phyloP scores from a whole-genome alignment of 2,888 invertebrate genomes.

The Drosophila lutescens region DNA sequence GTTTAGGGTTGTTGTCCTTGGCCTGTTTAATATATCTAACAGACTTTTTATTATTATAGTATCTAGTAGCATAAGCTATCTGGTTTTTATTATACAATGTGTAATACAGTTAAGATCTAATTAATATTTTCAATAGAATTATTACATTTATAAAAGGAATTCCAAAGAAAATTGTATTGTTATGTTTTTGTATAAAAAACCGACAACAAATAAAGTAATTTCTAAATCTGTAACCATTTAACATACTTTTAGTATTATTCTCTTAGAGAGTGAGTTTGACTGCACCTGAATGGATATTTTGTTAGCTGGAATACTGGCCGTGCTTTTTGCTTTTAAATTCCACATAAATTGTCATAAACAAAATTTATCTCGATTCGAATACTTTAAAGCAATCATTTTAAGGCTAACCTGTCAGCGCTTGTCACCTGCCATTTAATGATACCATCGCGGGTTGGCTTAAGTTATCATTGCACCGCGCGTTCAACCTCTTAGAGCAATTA shows the following conservation, averaged over 20 bases:
- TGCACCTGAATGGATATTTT: too few relatives aligned
- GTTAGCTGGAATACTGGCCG: too few relatives aligned
- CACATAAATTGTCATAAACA: neutral
- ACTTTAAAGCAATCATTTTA: neutral
- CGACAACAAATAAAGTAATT: too few relatives aligned
- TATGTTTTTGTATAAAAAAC: too few relatives aligned
- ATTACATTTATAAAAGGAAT: too few relatives aligned
- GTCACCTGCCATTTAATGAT: neutral
- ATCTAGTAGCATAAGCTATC: neutral
- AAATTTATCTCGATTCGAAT: neutral
- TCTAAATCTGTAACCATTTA: too few relatives aligned
- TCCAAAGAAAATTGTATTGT: too few relatives aligned
- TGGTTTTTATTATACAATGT: neutral
- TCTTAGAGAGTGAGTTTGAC: too few relatives aligned
- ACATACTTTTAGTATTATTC: too few relatives aligned
- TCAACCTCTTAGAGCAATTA: neutral
- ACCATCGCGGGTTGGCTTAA: neutral
- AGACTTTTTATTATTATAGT: neutral
- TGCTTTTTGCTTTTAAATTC: too few relatives aligned
- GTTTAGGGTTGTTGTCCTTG: neutral
- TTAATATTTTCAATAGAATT: too few relatives aligned
- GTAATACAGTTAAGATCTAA: neutral
- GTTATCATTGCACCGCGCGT: neutral
- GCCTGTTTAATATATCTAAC: conserved; percentile 1
- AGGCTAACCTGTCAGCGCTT: neutral